Base-by-base conservation (phyloP, 2,797 vertebrate genomes). In the Hapalemur alaotrensis region DNA sequence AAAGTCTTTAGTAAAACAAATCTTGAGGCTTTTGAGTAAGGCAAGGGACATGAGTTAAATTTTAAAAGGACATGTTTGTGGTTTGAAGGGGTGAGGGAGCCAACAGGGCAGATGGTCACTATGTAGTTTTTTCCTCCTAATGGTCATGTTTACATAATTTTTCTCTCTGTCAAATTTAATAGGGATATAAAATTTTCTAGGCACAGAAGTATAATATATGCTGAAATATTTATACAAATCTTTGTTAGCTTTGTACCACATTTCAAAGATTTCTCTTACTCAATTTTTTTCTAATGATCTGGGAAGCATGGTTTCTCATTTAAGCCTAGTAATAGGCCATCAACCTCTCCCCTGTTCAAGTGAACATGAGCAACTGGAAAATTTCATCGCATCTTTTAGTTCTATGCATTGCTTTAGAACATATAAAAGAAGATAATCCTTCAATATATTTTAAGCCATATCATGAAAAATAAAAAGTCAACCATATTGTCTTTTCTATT, bases 381-480 rank as follows among this genome's bases (percentile, higher is more conserved):
- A 84, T 52, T 91, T 91, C 28, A 82, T 48, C 8, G 43, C 14
- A n/a, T 70, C 76, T 93, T 88, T 91, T 67, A 88, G 67, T 61
- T 61, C 15, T 65, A 85, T 20, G 75, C 0, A 13, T 23, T 96
- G 70, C 73, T 73, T 81, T 69, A 90, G 35, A 83, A 85, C 9
- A 75, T 38, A 85, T 17, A 63, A 67, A 91, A 75, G 18, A 95
- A 46, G n/a, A 86, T 43, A 80, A 69, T 4, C 25, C 18, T 89
- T 83, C 30, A 70, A 38, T 83, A 18, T 81, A 89, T 46, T 95
- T 93, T 76, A 97, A 93, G 89, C 32, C 17, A 91, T 48, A 69
- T 57, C 17, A 67, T 80, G 43, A 85, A 87, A 91, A 93, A 63
- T 85, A 95, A 91, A 94, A 92, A 89, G 82, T 80, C 18, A 76